Evolutionary conservation across 2,797 vertebrate genomes (phyloP).

Genomic region (Sebastes ruberrimus): DNA sequence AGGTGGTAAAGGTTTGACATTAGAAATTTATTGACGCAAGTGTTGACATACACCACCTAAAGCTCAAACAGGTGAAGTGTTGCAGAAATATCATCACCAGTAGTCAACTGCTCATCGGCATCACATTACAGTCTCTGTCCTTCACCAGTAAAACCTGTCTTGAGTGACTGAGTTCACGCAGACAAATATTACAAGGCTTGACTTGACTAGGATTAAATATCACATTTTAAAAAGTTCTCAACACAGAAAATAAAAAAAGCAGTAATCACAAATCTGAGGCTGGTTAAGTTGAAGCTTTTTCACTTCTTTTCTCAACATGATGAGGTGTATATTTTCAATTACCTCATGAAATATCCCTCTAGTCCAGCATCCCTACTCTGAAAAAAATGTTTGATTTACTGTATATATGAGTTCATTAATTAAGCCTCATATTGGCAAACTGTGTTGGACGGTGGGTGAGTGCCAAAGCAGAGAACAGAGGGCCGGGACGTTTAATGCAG

Average conservation of each 20-base stretch:
- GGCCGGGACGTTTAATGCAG: slow-evolving; percentile 73
- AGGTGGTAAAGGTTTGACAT: slow-evolving; percentile 53
- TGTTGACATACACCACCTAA: slow-evolving; percentile 45
- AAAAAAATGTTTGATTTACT: slow-evolving; percentile 57
- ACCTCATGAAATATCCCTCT: slow-evolving; percentile 42
- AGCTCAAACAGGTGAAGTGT: slow-evolving; percentile 61
- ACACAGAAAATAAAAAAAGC: not conserved
- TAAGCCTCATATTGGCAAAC: slow-evolving; percentile 73
- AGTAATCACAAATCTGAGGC: not conserved
- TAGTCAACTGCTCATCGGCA: slow-evolving; percentile 51
- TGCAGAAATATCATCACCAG: slow-evolving; percentile 36
- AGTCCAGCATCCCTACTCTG: slow-evolving; percentile 36
- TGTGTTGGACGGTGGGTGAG: slow-evolving; percentile 47
- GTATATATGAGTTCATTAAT: slow-evolving; percentile 75
- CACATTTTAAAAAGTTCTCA: slow-evolving; percentile 4
- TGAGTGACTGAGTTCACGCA: slow-evolving; percentile 4
- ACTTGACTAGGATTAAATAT: slow-evolving; percentile 34
- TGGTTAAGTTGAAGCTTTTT: not conserved
- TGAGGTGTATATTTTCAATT: slow-evolving; percentile 44
- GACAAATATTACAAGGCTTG: slow-evolving; percentile 6
- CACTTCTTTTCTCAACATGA: not conserved
- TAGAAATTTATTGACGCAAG: slow-evolving; percentile 57
- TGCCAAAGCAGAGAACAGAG: slow-evolving; percentile 68
- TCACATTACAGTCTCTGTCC: slow-evolving; percentile 27
- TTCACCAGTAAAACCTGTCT: slow-evolving; percentile 30